phyloP scores from a whole-genome alignment of 92 coral and sea anemone species.

The Porites cylindrica region DNA sequence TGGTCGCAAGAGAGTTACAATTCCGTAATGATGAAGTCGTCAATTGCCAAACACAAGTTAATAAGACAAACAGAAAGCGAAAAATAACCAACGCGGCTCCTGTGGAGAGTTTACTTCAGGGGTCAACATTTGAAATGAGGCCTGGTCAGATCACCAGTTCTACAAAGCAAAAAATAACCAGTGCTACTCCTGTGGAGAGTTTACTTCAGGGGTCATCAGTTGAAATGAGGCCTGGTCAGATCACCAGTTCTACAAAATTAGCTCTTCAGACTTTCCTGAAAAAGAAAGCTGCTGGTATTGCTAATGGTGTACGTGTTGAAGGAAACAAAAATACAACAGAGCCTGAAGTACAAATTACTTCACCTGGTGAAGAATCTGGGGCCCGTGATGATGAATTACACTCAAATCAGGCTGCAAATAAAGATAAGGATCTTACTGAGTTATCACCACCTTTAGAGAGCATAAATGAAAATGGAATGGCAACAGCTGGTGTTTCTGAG shows the following conservation, averaged over 20 bases:
- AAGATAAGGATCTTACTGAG: not conserved
- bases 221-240: not conserved
- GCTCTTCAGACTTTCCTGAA: slow-evolving; percentile 42
- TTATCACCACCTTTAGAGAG: not conserved
- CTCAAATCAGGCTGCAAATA: not conserved
- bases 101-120: not conserved
- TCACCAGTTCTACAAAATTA: slow-evolving; percentile 10
- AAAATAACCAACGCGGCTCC: no score
- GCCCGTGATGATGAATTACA: no score
- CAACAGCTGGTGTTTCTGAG: not conserved
- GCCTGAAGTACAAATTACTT: not conserved
- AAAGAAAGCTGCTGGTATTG: slow-evolving; percentile 3
- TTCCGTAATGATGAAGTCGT: not conserved
- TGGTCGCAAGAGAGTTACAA: not conserved
- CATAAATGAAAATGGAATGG: not conserved
- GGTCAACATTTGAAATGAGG: not conserved
- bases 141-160: not conserved
- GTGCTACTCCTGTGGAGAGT: not conserved
- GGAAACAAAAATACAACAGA: not conserved
- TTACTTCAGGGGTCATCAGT: not conserved
- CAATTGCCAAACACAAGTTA: not conserved
- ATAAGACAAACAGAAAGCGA: not conserved
- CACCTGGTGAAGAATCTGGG: not conserved
- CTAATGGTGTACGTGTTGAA: not conserved
- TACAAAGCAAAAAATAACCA: not conserved